phyloP scores from a whole-genome alignment of 2,797 vertebrate species.

The Sciurus vulgaris region DNA sequence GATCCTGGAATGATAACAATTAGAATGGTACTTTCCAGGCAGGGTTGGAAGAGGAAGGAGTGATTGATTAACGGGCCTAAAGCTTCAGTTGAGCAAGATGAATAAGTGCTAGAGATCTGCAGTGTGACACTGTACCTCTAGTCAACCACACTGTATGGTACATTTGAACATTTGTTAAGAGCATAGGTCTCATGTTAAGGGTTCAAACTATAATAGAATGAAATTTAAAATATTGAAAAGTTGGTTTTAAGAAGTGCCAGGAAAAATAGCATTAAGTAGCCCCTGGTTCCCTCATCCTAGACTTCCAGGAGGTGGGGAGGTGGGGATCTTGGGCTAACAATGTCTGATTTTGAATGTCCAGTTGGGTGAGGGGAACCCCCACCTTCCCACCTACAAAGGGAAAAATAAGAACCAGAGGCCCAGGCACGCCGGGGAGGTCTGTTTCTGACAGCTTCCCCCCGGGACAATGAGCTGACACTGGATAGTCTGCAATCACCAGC shows the following conservation, averaged over 20 bases:
- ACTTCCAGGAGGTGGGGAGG: neutral
- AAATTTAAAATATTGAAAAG: neutral
- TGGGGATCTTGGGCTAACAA: neutral
- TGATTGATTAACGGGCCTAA: neutral
- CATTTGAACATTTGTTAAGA: neutral
- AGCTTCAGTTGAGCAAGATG: neutral
- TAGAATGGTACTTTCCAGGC: neutral
- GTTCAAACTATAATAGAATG: neutral
- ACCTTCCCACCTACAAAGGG: conserved; percentile 70
- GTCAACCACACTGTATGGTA: neutral
- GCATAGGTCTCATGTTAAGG: neutral
- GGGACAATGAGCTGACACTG: conserved; percentile 86
- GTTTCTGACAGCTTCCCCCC: conserved; percentile 83
- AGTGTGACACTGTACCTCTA: too few relatives aligned
- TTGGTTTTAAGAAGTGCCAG: neutral
- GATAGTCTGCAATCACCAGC: conserved; percentile 84
- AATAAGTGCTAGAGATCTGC: neutral
- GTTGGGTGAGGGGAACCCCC: conserved; percentile 31
- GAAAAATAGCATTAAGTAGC: neutral
- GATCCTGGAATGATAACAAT: neutral
- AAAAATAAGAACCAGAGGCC: conserved; percentile 81
- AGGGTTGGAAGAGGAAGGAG: neutral
- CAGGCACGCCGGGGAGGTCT: conserved; percentile 88
- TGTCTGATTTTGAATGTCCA: conserved; percentile 50
- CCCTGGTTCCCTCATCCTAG: neutral